Conservation (phyloP, 2,797 vertebrate species). For the Ciconia nigra region DNA sequence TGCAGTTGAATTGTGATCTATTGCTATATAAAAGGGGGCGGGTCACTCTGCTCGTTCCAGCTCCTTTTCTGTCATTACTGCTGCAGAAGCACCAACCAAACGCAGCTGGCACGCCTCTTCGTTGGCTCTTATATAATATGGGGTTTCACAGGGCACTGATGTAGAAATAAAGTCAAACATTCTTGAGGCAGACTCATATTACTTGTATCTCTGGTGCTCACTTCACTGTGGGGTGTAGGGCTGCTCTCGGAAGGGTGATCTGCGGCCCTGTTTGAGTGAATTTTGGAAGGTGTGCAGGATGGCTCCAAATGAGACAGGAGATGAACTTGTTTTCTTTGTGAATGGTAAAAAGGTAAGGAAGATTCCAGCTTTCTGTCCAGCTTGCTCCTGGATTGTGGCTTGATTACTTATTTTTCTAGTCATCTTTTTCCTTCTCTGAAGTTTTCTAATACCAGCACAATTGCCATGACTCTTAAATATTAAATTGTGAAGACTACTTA, state of each 20-base stretch:
- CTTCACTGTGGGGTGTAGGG: neutral
- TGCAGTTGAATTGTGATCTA: neutral
- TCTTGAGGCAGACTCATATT: neutral
- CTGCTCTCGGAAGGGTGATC: neutral
- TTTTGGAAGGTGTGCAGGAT: slow-evolving; percentile 12
- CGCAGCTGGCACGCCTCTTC: slow-evolving; percentile 42
- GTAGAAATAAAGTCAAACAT: neutral
- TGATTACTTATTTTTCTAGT: neutral
- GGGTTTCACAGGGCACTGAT: neutral
- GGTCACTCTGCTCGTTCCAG: neutral
- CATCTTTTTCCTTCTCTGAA: neutral
- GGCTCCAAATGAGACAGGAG: slow-evolving; percentile 5
- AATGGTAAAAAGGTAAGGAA: slow-evolving; percentile 82
- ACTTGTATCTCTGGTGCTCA: neutral
- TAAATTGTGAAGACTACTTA: neutral
- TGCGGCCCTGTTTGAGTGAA: neutral
- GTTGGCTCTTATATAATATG: slow-evolving; percentile 28
- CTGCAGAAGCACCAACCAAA: slow-evolving; percentile 39
- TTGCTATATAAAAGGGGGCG: slow-evolving; percentile 45
- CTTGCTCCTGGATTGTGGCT: neutral
- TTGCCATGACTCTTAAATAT: neutral
- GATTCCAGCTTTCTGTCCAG: neutral
- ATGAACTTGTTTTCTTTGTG: slow-evolving; percentile 81
- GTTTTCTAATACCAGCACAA: neutral
- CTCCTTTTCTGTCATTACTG: slow-evolving; percentile 35